Percentiles rank a stretch among this genome's conserved stretches.
These are phyloP conservation scores for Ernsta delagoae DNA, from an alignment of 2,888 invertebrate genomes.

Conservation along the genomic window DNA sequence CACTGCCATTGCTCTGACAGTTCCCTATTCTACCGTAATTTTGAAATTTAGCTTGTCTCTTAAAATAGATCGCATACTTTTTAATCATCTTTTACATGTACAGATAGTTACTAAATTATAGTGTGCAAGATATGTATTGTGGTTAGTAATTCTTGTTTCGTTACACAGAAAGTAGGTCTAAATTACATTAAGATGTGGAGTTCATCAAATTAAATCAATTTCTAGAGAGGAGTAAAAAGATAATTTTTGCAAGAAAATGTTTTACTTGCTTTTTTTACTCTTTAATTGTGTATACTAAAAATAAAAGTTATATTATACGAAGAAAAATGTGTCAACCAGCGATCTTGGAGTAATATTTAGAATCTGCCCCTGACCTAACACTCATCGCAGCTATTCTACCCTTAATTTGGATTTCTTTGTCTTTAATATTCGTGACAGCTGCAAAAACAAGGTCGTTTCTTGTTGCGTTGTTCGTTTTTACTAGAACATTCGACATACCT, in stretches of 20 bases:
- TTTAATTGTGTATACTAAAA: too few relatives aligned
- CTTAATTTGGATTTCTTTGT: constrained; percentile 35
- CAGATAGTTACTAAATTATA: background rate
- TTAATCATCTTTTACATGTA: background rate
- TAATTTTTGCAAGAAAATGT: too few relatives aligned
- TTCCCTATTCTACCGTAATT: constrained; percentile 31
- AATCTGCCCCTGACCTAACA: constrained; percentile 16
- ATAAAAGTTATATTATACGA: too few relatives aligned
- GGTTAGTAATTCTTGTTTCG: too few relatives aligned
- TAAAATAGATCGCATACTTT: background rate
- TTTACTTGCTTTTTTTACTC: too few relatives aligned
- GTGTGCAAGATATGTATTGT: too few relatives aligned
- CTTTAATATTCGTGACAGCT: constrained; percentile 32
- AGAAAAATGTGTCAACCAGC: background rate
- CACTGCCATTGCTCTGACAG: constrained; percentile 15
- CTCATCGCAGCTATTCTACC: constrained; percentile 24
- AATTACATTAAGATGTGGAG: too few relatives aligned
- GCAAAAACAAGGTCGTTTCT: constrained; percentile 26
- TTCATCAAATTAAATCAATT: too few relatives aligned
- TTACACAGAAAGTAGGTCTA: too few relatives aligned
- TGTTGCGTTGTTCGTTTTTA: constrained; percentile 23
- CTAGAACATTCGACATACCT: background rate
- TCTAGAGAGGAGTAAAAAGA: too few relatives aligned
- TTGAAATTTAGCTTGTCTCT: background rate
- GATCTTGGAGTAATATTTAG: background rate